Base-by-base conservation (phyloP, 2,888 invertebrate species). In the Tricholauxania praeusta region DNA sequence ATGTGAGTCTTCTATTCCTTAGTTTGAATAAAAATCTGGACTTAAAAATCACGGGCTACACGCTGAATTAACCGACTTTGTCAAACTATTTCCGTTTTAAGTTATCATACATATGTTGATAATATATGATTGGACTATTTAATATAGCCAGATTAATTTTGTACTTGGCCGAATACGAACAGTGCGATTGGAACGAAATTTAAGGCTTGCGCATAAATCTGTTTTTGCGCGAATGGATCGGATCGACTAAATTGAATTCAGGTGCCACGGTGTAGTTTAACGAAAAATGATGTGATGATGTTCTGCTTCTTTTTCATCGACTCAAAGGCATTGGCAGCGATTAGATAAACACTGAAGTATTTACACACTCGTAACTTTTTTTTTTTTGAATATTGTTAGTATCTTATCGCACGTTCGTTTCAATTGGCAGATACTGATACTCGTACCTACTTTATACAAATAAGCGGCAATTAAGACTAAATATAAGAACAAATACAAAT, bases 281-380 rank as follows among this genome's bases (percentile, higher is more conserved):
- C 57, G 22, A 39, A 70, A 52, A 39, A 39, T 39, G 39, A 39
- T 39, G 39, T 39, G 39, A 59, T 68, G 15, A 39, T 76, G 51
- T 72, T 74, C 68, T 65, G 22, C 17, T 68, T 69, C 57, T 77
- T 28, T 28, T 28, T 78, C 76, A 80, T 78, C 78, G 78, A 72
- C 74, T 62, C 71, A 76, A 77, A 75, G 76, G 17, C 47, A 77
- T 75, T 75, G 75, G 52, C 64, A 66, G 47, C 64, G 80, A 80
- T 80, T 79, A 80, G 80, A 80, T 80, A 79, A 78, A 76, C 39
- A 52, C 47, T 70, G 52, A 70, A 70, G 69, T 51, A 39, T 39
- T 39, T 39, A 62, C 69, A 39, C 69, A 70, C 69, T 51, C 52
- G 47, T 67, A 67, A 48, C 12, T 51, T 48, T 53, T 67, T 71